Conservation (phyloP, 1,140 invertebrate species). For the Subanguina moxae region DNA sequence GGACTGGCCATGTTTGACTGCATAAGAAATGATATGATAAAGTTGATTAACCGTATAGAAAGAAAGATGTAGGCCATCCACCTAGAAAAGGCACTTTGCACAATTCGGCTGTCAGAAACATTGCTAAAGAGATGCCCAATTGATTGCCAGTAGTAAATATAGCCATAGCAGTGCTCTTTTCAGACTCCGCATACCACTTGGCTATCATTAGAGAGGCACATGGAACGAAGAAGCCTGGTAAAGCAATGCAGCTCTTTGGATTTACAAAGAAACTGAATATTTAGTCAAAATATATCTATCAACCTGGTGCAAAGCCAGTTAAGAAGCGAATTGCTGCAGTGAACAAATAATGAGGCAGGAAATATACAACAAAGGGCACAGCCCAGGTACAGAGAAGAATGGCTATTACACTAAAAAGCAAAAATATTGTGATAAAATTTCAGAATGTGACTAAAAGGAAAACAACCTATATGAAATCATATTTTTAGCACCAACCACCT, state of each 20-base stretch:
- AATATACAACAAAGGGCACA: conserved; percentile 22
- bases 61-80: conserved; percentile 25
- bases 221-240: conserved; percentile 26
- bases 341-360: conserved; percentile 23
- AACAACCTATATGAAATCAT: conserved; percentile 20
- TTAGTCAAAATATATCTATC: no score
- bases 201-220: conserved; percentile 24
- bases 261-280: no score
- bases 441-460: no score
- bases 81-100: conserved; percentile 18
- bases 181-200: conserved; percentile 26
- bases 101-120: conserved; percentile 30
- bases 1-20: no score
- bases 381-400: conserved; percentile 17
- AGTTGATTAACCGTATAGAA: conserved; percentile 23
- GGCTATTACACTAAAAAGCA: conserved; percentile 14
- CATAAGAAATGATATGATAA: neutral
- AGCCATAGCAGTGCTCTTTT: conserved; percentile 29
- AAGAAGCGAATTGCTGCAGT: conserved; percentile 22
- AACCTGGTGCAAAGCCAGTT: conserved; percentile 29
- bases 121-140: conserved; percentile 23
- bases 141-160: conserved; percentile 35
- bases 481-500: conserved; percentile 21
- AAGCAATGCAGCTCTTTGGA: neutral
- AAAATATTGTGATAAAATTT: no score